Base-by-base conservation (phyloP, 2,113 vertebrate genomes). In the Pachyramphus minor region DNA sequence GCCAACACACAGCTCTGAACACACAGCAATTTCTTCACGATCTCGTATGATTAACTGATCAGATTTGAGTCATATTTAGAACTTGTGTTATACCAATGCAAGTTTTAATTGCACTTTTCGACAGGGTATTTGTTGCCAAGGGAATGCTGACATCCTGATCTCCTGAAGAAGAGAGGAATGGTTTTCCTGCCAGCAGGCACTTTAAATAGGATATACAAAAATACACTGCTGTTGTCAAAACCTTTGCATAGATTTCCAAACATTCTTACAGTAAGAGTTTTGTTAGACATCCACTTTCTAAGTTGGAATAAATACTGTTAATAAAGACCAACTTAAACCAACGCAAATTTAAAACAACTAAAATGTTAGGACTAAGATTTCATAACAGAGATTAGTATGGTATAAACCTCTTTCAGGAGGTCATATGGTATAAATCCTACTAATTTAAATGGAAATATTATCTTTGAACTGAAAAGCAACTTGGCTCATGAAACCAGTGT, bases 311-410 rank as follows among this genome's bases (percentile, higher is more conserved):
- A 91, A 58, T 85, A 73, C 41, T 44, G 22, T 71, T 83, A 96
- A 90, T 79, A 90, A 90, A 73, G 50, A 64, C 15, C 24, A 62
- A 83, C 53, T 96, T 76, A 69, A 87, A 79, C 27, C 23, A 66
- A 35, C 39, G 49, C 27, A 17, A 37, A 90, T 80, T 85, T 69
- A 58, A 88, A 90, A 85, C 62, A 94, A 90, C 78, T 66, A 42
- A 73, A 92, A 90, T 77, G 89, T 81, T 92, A 84, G 64, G 79
- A 86, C 50, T 90, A 93, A 81, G 76, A 90, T 88, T 96, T 96
- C 75, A 45, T 77, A 95, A 93, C 72, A 93, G 33, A 77, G 94
- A 94, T 95, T 92, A 95, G 35, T 6, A 77, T 4, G 14, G 21
- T 59, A 86, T 93, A 95, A 93, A 93, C 76, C 85, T 90, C 86